Conservation (phyloP, 2,888 invertebrate species). For the Sinodicranocentrus sp. region DNA sequence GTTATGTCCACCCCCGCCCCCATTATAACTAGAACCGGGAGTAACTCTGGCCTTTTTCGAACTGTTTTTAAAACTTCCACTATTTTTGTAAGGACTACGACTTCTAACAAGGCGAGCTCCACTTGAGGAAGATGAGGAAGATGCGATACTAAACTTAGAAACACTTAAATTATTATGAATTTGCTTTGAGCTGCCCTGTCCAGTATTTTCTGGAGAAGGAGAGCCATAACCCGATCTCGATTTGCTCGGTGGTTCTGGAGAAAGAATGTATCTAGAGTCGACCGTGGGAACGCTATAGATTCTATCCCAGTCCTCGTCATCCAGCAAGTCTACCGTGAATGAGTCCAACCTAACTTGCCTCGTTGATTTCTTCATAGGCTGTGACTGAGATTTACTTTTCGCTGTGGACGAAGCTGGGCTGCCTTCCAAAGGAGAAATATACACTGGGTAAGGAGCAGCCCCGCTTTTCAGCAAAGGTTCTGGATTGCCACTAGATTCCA, state of each 20-base stretch:
- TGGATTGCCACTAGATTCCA: not conserved
- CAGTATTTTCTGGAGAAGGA: not conserved
- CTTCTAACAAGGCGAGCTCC: not conserved
- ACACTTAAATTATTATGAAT: slow-evolving; percentile 35
- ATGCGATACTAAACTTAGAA: slow-evolving; percentile 10
- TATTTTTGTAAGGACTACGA: not conserved
- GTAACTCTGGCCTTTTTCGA: slow-evolving; percentile 27
- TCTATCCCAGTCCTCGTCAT: slow-evolving; percentile 52
- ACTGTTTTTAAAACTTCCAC: not conserved
- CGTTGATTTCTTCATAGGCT: not conserved
- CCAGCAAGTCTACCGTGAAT: slow-evolving; percentile 35
- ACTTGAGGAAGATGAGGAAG: slow-evolving; percentile 30
- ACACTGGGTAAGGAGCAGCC: slow-evolving; percentile 36
- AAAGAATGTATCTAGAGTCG: slow-evolving; percentile 24
- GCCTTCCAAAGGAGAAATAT: slow-evolving; percentile 35
- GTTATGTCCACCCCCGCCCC: not conserved
- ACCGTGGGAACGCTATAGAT: slow-evolving; percentile 44
- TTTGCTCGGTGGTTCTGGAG: slow-evolving; percentile 21
- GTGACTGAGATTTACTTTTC: not conserved
- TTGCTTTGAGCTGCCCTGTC: slow-evolving; percentile 8
- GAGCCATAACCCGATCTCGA: no score
- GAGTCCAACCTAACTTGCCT: slow-evolving; percentile 27
- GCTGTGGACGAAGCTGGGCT: not conserved
- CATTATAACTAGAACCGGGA: not conserved
- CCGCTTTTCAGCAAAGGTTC: not conserved